phyloP scores from a whole-genome alignment of 2,113 vertebrate genomes.

The Cheilinus undulatus region DNA sequence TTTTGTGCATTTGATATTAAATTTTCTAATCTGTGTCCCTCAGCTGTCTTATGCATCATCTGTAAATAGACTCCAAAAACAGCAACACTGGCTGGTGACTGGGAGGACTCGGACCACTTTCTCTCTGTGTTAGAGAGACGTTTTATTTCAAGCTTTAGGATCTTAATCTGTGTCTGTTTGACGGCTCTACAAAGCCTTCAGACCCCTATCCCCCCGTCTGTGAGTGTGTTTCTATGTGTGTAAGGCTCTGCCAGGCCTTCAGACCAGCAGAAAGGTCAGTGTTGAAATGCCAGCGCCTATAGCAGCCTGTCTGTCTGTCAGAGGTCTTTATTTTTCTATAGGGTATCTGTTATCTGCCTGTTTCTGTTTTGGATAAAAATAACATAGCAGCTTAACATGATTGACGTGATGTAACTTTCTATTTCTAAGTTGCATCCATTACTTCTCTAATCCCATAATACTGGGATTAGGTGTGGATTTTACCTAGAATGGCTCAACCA shows the following conservation, averaged over 20 bases:
- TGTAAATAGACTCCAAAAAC: too few species aligned
- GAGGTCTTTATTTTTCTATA: background rate
- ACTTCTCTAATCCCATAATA: background rate
- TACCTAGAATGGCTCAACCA: too few species aligned
- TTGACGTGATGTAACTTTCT: background rate
- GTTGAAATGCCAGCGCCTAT: slow-evolving; percentile 53
- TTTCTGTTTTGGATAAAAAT: background rate
- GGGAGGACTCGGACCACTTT: too few species aligned
- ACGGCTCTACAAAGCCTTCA: slow-evolving; percentile 34
- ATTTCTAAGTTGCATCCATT: background rate
- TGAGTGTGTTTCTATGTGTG: slow-evolving; percentile 21
- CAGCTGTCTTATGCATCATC: too few species aligned
- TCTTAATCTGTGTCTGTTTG: slow-evolving; percentile 30
- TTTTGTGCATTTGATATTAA: too few species aligned
- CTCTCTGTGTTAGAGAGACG: background rate
- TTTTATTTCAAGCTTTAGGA: slow-evolving; percentile 25
- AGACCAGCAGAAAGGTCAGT: slow-evolving; percentile 55
- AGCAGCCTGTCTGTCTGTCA: slow-evolving; percentile 2
- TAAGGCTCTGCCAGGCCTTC: slow-evolving; percentile 16
- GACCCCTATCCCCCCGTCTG: background rate
- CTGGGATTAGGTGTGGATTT: too few species aligned
- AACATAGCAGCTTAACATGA: background rate
- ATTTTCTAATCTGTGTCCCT: too few species aligned
- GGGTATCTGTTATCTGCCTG: background rate
- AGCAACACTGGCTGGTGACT: too few species aligned